Base-by-base conservation (phyloP, 2,113 vertebrate species). In the Caranx melampygus region DNA sequence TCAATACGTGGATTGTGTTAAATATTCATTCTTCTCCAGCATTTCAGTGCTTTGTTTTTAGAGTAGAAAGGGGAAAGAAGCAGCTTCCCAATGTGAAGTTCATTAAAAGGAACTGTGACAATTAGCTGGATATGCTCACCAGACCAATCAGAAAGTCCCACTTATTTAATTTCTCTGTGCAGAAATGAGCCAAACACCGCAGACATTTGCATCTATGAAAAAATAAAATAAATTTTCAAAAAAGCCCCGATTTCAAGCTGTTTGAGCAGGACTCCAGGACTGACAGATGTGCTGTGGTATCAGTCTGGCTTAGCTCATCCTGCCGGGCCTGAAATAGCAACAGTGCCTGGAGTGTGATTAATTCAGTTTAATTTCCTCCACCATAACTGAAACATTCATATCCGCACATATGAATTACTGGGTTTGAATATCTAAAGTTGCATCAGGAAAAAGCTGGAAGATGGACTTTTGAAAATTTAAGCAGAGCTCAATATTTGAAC, bases 341-440 rank as follows among this genome's bases (percentile, higher is more conserved):
- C 70, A 67, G 61, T 47, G 64, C 64, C 75, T 64, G 42, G 55
- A 82, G 78, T 89, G 75, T 91, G 80, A 91, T 86, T 92, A 87
- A 91, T 92, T 82, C 79, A 92, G 80, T 92, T 94, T 93, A 92
- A 94, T 94, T 93, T 92, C 89, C 89, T 87, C 85, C 47, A 31
- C 76, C 47, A 20, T 78, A 51, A 84, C 70, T 93, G 86, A 94
- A 95, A 94, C 91, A 92, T 94, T 94, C 86, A 94, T 92, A 87
- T 86, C 72, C n/a, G 45, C 82, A 75, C 89, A 91, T 91, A 26
- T 91, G 85, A 91, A 88, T 92, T 92, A 93, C 90, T 88, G 80
- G 88, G 74, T 72, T 66, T 67, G 78, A 91, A 84, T 88, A 80
- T 86, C 79, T 68, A 77, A 90, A 84, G 60, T 78, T 64, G 78